Evolutionary conservation across 2,113 vertebrate species (phyloP), one percentile per base, ranked within the genome.

Genomic region (Rhinogobius similis): DNA sequence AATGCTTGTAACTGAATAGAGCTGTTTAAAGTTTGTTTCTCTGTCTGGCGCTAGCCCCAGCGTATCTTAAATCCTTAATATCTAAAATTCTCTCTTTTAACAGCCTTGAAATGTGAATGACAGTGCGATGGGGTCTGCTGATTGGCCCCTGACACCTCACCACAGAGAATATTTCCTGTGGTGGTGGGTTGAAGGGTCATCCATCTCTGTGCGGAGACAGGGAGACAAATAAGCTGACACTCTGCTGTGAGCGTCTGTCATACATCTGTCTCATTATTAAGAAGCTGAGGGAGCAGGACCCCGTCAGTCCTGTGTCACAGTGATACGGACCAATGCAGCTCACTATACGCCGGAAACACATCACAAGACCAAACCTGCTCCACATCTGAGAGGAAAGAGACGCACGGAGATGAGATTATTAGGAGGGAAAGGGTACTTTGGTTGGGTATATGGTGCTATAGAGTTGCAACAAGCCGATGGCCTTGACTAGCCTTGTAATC

Each of bases 161-260:
- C 68, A 4, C 65, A 78, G 76, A 79, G 86, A 86, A 86, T 85
- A 83, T 86, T 76, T 88, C 75, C 69, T 65, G 71, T 7, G 20
- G 64, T 32, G 10, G 0, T 1, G 52, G 81, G 79, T 81, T 86
- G 86, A 92, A 80, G 81, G 86, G 87, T 86, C 84, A 87, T 93
- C 88, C 83, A 90, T 93, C 90, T 91, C 89, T 70, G 75, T 61
- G 77, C 13, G 68, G 73, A 80, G 88, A 90, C 91, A 88, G 90
- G 78, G 82, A 88, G 91, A 93, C 89, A 91, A 91, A 91, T 88
- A 85, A 86, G 80, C 82, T 88, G 88, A 87, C 87, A 86, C 85
- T 77, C 76, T 82, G 78, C 72, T 77, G 83, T 89, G 90, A 92
- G 82, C 79, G 82, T 78, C 90, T 91, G 91, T 91, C 91, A 91